These are phyloP conservation scores for Patella depressa DNA, from an alignment of 2,888 invertebrate species.

Conservation along the genomic window DNA sequence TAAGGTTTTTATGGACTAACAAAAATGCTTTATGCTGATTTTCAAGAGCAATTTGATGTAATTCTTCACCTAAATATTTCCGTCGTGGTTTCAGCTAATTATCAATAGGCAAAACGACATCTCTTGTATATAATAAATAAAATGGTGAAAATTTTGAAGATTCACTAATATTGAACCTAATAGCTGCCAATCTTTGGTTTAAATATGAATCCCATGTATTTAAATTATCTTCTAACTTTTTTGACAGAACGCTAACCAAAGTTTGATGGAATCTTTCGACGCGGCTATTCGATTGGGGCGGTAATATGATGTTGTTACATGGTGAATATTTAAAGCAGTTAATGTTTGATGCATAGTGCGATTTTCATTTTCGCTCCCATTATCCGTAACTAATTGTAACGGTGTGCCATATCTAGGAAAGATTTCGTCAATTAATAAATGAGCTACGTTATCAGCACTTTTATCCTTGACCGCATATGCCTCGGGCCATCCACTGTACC, in stretches of 20 bases:
- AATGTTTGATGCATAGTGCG: constrained; percentile 7
- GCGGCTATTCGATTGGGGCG: constrained; percentile 29
- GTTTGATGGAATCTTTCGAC: constrained; percentile 30
- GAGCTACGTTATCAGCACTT: constrained; percentile 17
- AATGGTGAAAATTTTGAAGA: neutral
- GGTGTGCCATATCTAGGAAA: constrained; percentile 28
- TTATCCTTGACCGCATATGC: constrained; percentile 18
- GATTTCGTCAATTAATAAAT: constrained; percentile 31
- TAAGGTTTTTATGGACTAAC: too few relatives aligned
- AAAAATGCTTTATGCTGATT: constrained; percentile 16
- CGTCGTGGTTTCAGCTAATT: constrained; percentile 6
- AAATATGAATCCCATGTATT: neutral
- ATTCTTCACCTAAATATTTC: constrained; percentile 14
- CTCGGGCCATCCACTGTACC: constrained; percentile 18
- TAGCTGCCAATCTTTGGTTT: constrained; percentile 27
- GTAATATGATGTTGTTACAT: constrained; percentile 32
- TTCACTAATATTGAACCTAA: neutral
- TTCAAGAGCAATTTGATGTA: neutral
- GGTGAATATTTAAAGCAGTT: constrained; percentile 16
- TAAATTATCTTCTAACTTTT: too few relatives aligned
- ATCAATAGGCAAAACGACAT: neutral
- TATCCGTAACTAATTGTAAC: constrained; percentile 18
- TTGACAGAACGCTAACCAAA: constrained; percentile 28
- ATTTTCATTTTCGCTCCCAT: constrained; percentile 18
- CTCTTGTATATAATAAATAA: constrained; percentile 1